Percentiles rank a stretch among this genome's conserved stretches.
Conservation (phyloP, 2,888 invertebrate species). For the Andrena marginata region DNA sequence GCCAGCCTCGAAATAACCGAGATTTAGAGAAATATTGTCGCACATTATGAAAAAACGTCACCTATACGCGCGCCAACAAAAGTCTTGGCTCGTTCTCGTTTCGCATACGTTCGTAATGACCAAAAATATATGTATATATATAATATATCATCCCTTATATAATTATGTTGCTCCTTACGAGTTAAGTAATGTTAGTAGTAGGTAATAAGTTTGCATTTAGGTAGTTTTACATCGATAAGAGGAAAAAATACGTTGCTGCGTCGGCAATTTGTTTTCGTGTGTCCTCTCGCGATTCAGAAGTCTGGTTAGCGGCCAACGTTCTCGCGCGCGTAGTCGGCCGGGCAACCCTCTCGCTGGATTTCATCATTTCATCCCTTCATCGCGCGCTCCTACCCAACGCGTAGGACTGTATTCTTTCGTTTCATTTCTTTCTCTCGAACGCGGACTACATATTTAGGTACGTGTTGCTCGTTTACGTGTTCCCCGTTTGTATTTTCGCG, state of each 20-base stretch:
- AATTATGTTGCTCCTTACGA: constrained; percentile 84
- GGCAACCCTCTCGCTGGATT: constrained; percentile 35
- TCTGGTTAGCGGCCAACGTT: constrained; percentile 33
- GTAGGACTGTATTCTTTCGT: neutral
- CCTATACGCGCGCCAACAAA: constrained; percentile 81
- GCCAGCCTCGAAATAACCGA: constrained; percentile 72
- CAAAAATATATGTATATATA: constrained; percentile 85
- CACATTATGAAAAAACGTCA: constrained; percentile 81
- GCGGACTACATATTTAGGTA: constrained; percentile 39
- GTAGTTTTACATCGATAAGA: constrained; percentile 84
- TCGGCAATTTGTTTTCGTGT: constrained; percentile 16
- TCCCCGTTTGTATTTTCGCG: constrained; percentile 44
- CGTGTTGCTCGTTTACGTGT: constrained; percentile 50
- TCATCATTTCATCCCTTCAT: constrained; percentile 8
- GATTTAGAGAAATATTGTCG: constrained; percentile 83
- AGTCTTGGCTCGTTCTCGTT: constrained; percentile 80
- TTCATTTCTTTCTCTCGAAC: constrained; percentile 16
- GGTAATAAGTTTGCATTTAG: constrained; percentile 82
- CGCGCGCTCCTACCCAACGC: constrained; percentile 43
- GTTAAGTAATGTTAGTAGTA: constrained; percentile 85
- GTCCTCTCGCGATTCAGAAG: constrained; percentile 21
- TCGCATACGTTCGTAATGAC: constrained; percentile 81
- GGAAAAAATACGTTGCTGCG: constrained; percentile 80
- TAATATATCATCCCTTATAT: constrained; percentile 84
- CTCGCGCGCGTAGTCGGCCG: constrained; percentile 46